Base-by-base conservation (phyloP, 2,888 invertebrate species). In the Empis livida region DNA sequence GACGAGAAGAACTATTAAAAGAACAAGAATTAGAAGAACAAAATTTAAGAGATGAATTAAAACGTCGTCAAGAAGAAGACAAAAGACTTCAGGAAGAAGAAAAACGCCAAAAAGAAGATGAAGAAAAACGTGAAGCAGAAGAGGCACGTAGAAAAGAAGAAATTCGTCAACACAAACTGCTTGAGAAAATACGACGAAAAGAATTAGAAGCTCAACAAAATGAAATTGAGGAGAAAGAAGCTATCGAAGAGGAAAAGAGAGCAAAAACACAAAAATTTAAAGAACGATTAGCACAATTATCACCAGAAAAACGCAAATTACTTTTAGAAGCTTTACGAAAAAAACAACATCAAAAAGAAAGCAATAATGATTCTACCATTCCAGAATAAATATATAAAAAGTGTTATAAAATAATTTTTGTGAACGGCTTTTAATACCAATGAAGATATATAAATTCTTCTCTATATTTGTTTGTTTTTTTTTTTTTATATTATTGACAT, bases 311-410 rank as follows among this genome's bases (percentile, higher is more conserved):
- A 47, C 66, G 61, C 35, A 49, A 51, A 44, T 54, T 55, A 48
- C 67, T 67, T 56, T 56, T 61, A 20, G 61, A 65, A 47, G 55
- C 58, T 53, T 60, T 66, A 49, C 60, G 60, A 51, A 54, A 57
- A 41, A 59, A 64, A 49, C 64, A 62, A 52, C 56, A 56, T 51
- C 48, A 58, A 43, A 59, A 60, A 45, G 47, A 45, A 37, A 20
- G 43, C 44, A 43, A 52, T 43, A 54, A 55, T 46, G 55, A 55
- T 38, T 53, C 49, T 42, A 45, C 47, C 52, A 55, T 56, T 54
- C 52, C 55, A 53, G 54, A 54, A 47, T 51, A 51, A 37, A 44
- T 30, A 14, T 16, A 10, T 10, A 17, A 10, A 16, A 17, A 27
- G 11, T 40, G 15, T 45, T 3, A 44, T 27, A 8, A 16, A 23